Evolutionary conservation across 2,797 vertebrate genomes (phyloP).

Genomic region (Spondyliosoma cantharus): DNA sequence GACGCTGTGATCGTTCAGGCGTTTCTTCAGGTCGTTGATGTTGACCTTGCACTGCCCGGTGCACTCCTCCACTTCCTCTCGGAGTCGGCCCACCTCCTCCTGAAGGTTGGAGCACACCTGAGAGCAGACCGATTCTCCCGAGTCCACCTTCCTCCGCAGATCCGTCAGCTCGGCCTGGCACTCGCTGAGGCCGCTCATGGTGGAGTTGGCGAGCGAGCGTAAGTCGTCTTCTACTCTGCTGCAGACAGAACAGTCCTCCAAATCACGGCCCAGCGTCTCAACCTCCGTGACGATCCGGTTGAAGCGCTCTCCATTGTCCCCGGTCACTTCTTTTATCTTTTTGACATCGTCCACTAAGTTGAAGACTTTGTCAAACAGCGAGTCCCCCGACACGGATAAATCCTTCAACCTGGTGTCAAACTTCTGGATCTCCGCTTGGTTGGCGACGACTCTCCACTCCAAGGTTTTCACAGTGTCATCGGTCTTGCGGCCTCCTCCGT

Average conservation of each 20-base stretch:
- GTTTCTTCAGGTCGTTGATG: constrained; percentile 76
- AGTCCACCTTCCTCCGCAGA: constrained; percentile 72
- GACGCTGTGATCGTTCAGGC: constrained; percentile 85
- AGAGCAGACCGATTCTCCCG: constrained; percentile 80
- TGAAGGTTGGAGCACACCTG: constrained; percentile 85
- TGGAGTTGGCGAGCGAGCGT: constrained; percentile 78
- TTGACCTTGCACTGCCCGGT: constrained; percentile 70
- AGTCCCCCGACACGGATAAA: constrained; percentile 83
- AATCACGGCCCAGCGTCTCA: constrained; percentile 77
- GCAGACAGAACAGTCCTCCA: constrained; percentile 79
- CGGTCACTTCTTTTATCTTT: constrained; percentile 79
- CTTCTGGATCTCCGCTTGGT: constrained; percentile 82
- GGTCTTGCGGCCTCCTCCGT: constrained; percentile 61
- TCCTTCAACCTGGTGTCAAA: constrained; percentile 84
- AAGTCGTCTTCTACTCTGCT: constrained; percentile 77
- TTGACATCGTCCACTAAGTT: constrained; percentile 77
- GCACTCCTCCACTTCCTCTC: constrained; percentile 83
- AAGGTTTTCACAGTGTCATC: constrained; percentile 84
- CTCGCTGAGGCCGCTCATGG: constrained; percentile 70
- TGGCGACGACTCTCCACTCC: constrained; percentile 85
- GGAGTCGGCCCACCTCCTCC: constrained; percentile 83
- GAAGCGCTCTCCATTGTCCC: constrained; percentile 80
- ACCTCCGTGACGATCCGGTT: constrained; percentile 81
- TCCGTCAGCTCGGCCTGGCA: constrained; percentile 78
- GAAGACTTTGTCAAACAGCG: constrained; percentile 76